phyloP scores from a whole-genome alignment of 2,797 vertebrate species.

The Microctenopoma stevenorrisi region DNA sequence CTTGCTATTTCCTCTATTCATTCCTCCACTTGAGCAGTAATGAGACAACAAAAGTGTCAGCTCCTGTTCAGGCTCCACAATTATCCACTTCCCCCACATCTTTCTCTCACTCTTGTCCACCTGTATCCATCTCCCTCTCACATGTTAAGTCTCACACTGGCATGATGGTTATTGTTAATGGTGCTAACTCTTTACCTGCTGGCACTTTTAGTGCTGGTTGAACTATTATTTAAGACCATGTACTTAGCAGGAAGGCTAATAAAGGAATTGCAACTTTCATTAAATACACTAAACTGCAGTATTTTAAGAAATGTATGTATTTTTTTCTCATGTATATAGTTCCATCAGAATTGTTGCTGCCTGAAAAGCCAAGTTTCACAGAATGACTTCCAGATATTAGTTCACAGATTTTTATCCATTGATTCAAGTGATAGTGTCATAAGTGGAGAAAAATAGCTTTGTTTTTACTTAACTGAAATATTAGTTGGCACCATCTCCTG shows the following conservation, averaged over 20 bases:
- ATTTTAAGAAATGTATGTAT: conserved; percentile 4
- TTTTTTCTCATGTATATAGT: not conserved
- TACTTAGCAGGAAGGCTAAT: not conserved
- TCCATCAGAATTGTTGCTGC: not conserved
- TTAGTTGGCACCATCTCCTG: not conserved
- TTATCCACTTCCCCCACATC: conserved; percentile 42
- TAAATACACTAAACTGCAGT: conserved; percentile 1
- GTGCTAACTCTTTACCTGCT: not conserved
- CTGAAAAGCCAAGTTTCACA: conserved; percentile 17
- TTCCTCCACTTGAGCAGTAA: conserved; percentile 70
- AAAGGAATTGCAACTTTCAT: conserved; percentile 4
- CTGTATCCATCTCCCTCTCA: conserved; percentile 28
- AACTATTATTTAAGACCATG: not conserved
- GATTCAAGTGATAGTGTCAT: not conserved
- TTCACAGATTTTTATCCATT: not conserved
- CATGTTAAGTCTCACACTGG: conserved; percentile 45
- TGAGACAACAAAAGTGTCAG: conserved; percentile 68
- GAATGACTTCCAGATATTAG: conserved; percentile 24
- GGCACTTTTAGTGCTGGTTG: not conserved
- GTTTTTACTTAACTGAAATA: not conserved
- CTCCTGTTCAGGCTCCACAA: conserved; percentile 45
- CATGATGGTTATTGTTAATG: conserved; percentile 53
- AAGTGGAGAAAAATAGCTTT: not conserved
- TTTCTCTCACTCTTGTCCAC: conserved; percentile 9
- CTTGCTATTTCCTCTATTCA: conserved; percentile 48